Conservation (phyloP, 2,797 vertebrate species). For the Silurus lanzhouensis region DNA sequence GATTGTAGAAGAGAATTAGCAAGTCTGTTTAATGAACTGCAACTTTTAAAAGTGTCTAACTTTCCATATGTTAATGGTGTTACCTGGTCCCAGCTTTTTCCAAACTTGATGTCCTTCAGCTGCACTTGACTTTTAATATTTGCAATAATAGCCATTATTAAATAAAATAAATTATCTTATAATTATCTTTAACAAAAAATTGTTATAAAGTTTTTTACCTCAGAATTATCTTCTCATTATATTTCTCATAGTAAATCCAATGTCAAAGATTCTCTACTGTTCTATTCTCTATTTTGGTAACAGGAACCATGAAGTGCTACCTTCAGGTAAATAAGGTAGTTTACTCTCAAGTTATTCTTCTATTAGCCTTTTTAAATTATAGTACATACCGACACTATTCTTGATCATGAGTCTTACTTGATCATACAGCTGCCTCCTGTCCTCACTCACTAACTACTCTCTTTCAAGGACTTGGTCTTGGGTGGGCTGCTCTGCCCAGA, state of each 20-base stretch:
- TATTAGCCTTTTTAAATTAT: not conserved
- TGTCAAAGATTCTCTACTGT: not conserved
- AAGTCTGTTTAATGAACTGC: constrained; percentile 44
- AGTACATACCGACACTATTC: not conserved
- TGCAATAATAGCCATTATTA: not conserved
- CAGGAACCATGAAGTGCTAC: not conserved
- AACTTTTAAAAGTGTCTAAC: constrained; percentile 34
- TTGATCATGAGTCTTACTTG: constrained; percentile 34
- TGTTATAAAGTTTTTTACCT: not conserved
- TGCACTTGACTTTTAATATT: not conserved
- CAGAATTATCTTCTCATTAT: not conserved
- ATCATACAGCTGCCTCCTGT: constrained; percentile 54
- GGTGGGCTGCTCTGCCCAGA: constrained; percentile 50
- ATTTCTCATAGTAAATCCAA: not conserved
- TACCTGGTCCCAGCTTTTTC: not conserved
- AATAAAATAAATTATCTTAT: not conserved
- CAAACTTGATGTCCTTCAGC: constrained; percentile 10
- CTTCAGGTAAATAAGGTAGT: not conserved
- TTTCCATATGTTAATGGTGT: constrained; percentile 20
- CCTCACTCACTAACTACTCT: constrained; percentile 56
- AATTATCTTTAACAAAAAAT: not conserved
- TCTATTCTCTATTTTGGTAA: not conserved
- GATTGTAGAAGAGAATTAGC: constrained; percentile 25
- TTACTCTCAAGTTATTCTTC: not conserved
- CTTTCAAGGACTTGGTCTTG: constrained; percentile 56